A percentile compares a stretch with the other conserved stretches of the same genome.
phyloP scores from a whole-genome alignment of 2,888 invertebrate species.

The Seladonia tumulorum region DNA sequence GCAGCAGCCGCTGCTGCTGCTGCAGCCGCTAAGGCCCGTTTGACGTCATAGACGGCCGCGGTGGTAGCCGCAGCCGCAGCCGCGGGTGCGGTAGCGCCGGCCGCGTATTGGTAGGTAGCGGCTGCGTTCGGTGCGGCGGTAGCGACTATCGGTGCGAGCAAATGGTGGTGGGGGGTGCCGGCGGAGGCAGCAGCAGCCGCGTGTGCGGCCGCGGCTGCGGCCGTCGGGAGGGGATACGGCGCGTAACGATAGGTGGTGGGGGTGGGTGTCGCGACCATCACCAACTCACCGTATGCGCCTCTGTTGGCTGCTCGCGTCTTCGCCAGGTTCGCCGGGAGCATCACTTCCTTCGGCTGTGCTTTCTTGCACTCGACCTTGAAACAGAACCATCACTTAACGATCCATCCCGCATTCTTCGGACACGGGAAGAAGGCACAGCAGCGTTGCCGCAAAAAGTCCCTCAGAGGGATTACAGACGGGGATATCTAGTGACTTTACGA shows the following conservation, averaged over 20 bases:
- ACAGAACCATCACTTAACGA: conserved; percentile 35
- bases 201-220: conserved; percentile 83
- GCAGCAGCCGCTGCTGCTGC: conserved; percentile 87
- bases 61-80: conserved; percentile 84
- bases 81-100: conserved; percentile 84
- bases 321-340: conserved; percentile 98
- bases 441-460: too few species aligned
- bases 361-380: conserved; percentile 99
- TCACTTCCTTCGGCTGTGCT: conserved; percentile 99
- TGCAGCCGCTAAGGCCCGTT: conserved; percentile 85
- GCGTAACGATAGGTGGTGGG: conserved; percentile 85
- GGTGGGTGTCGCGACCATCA: conserved; percentile 91
- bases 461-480: too few species aligned
- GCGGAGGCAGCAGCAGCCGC: conserved; percentile 78
- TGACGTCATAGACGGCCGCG: conserved; percentile 85
- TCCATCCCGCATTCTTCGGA: not conserved
- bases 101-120: conserved; percentile 80
- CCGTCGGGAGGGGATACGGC: conserved; percentile 82
- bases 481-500: too few species aligned
- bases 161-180: conserved; percentile 80
- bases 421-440: not conserved
- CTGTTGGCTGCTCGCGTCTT: conserved; percentile 97
- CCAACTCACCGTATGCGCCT: conserved; percentile 99
- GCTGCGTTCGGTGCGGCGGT: conserved; percentile 79
- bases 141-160: conserved; percentile 81